A percentile compares a stretch with the other conserved stretches of the same genome.
Conservation (phyloP, 2,113 vertebrate species). For the Albula goreensis region DNA sequence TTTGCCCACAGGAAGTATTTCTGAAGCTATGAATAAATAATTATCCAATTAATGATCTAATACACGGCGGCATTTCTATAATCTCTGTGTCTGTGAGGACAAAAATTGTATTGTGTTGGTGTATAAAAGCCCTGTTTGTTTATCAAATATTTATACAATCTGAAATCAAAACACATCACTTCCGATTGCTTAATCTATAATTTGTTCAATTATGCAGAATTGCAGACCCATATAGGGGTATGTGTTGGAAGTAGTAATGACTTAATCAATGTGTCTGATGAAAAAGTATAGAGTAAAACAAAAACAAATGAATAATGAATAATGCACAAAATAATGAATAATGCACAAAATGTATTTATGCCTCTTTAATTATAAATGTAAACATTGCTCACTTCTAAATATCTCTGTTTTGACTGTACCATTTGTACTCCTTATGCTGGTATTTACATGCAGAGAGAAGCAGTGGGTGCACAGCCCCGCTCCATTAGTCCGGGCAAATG, state of each 20-base stretch:
- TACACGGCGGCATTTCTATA: constrained; percentile 36
- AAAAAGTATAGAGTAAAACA: neutral
- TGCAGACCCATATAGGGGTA: neutral
- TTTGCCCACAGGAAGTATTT: constrained; percentile 62
- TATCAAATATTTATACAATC: neutral
- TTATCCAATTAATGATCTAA: constrained; percentile 44
- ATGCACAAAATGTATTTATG: neutral
- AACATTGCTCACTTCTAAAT: neutral
- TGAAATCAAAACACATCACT: neutral
- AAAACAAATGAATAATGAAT: neutral
- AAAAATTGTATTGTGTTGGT: neutral
- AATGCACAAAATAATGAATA: neutral
- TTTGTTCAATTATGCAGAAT: neutral
- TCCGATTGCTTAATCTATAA: constrained; percentile 4
- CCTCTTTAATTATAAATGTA: neutral
- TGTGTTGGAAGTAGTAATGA: neutral
- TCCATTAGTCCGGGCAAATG: neutral
- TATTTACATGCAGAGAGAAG: neutral
- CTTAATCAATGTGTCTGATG: neutral
- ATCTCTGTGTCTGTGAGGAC: constrained; percentile 6
- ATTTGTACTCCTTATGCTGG: neutral
- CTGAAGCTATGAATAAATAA: constrained; percentile 64
- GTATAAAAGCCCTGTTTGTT: neutral
- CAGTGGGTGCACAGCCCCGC: neutral
- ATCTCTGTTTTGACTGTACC: neutral